Conservation (phyloP, 2,797 vertebrate species). For the Malurus leucopterus region DNA sequence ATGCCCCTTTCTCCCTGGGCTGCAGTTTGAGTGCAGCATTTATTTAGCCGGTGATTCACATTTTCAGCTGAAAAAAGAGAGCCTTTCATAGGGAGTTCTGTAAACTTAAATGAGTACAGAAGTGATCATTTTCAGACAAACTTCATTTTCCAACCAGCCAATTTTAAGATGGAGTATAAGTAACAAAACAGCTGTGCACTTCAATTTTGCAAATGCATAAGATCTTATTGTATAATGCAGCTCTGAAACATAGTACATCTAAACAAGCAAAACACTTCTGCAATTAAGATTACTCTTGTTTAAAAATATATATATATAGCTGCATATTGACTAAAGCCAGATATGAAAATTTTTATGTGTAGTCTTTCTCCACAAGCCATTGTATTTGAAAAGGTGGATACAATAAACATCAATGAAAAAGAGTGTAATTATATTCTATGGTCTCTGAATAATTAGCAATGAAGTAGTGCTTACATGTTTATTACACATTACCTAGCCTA, state of each 20-base stretch:
- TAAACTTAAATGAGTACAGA: constrained; percentile 36
- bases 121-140: constrained; percentile 52
- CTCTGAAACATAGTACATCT: neutral
- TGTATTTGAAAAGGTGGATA: neutral
- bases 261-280: constrained; percentile 21
- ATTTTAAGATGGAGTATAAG: constrained; percentile 37
- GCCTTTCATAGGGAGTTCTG: neutral
- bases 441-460: neutral
- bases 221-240: constrained; percentile 11
- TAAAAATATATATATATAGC: neutral
- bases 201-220: constrained; percentile 37
- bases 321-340: neutral
- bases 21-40: constrained; percentile 25
- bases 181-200: constrained; percentile 22
- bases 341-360: neutral
- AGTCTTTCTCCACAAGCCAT: neutral
- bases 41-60: neutral
- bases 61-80: constrained; percentile 29
- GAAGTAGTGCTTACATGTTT: neutral
- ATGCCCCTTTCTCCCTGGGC: neutral
- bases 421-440: neutral
- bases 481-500: neutral
- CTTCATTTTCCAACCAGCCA: constrained; percentile 50
- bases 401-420: neutral
- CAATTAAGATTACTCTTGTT: constrained; percentile 30